phyloP scores from a whole-genome alignment of 53 echinoderm and acorn worm genomes.

The Echinarachnius parma region DNA sequence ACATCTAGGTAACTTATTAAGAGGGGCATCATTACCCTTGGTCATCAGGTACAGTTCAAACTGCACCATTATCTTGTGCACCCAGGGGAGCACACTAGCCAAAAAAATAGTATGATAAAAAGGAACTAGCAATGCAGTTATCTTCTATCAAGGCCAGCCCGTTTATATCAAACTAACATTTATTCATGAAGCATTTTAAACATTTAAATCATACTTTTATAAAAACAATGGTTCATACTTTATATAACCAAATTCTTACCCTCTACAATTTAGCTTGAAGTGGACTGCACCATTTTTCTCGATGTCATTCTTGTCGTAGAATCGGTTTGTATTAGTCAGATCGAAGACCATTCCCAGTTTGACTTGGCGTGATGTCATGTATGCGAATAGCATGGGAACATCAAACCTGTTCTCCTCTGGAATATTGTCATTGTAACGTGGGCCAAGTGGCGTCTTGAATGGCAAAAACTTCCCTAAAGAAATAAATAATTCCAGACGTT shows the following conservation, averaged over 20 bases:
- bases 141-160: too few species aligned
- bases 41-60: too few species aligned
- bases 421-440: constrained; percentile 69
- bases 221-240: background rate
- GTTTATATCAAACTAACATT: too few species aligned
- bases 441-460: constrained; percentile 88
- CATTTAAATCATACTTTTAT: too few species aligned
- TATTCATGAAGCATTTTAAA: too few species aligned
- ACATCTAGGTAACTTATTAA: too few species aligned
- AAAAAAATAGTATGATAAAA: too few species aligned
- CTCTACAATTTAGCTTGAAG: constrained; percentile 83
- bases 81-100: too few species aligned
- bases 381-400: constrained; percentile 72
- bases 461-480: constrained; percentile 87
- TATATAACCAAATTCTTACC: constrained; percentile 51
- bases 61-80: too few species aligned
- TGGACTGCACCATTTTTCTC: constrained; percentile 69
- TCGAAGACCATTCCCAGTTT: constrained; percentile 77
- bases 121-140: too few species aligned
- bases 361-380: constrained; percentile 59
- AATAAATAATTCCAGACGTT: too few species aligned
- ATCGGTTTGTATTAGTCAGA: constrained; percentile 88
- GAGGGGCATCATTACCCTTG: too few species aligned
- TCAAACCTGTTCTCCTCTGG: constrained; percentile 92
- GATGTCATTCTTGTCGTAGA: constrained; percentile 74